A percentile compares a stretch with the other conserved stretches of the same genome.
These are phyloP conservation scores for Phycodurus eques DNA, from an alignment of 2,113 vertebrate species.

Conservation along the genomic window DNA sequence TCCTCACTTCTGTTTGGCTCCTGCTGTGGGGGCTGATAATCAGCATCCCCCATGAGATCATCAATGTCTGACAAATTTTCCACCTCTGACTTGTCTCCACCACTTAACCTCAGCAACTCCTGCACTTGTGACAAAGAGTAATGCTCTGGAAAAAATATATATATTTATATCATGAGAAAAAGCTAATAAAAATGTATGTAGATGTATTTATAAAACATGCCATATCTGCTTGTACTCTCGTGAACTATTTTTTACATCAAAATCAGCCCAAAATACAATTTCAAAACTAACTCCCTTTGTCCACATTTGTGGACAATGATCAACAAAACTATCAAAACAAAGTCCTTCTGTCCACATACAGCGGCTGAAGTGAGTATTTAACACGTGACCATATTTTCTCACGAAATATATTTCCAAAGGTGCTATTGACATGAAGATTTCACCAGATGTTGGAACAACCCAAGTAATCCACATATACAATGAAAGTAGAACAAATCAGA, in stretches of 20 bases:
- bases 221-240: neutral
- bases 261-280: neutral
- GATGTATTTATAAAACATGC: neutral
- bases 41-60: neutral
- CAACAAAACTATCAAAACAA: neutral
- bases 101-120: too few species aligned
- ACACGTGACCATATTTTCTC: too few species aligned
- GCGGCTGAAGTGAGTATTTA: too few species aligned
- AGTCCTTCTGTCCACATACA: neutral
- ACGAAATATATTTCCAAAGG: too few species aligned
- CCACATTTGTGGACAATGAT: neutral
- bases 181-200: neutral
- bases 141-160: neutral
- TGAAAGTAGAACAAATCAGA: too few species aligned
- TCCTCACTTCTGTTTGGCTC: neutral
- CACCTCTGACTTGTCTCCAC: too few species aligned
- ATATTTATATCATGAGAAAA: neutral
- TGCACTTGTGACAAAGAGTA: neutral
- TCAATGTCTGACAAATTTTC: neutral
- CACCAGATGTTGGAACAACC: too few species aligned
- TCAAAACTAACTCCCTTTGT: neutral
- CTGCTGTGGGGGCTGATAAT: neutral
- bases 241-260: neutral
- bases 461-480: too few species aligned
- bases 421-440: too few species aligned